Percentiles rank a stretch among this genome's conserved stretches.
phyloP scores from a whole-genome alignment of 2,888 invertebrate species.

The Caenorhabditis becei region DNA sequence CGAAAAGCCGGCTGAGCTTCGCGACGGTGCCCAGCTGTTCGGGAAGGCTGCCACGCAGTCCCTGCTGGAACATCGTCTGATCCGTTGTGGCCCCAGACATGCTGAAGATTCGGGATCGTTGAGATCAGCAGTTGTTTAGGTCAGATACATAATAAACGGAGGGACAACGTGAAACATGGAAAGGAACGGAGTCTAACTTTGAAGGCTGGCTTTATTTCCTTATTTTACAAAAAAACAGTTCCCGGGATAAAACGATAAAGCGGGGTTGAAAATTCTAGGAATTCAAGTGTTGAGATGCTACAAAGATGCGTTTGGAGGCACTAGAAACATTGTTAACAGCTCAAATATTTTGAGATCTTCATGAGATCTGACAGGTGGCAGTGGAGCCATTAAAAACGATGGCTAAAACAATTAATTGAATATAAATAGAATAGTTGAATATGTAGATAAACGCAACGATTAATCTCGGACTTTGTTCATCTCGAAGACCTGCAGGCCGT shows the following conservation, averaged over 20 bases:
- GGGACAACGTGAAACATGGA: background rate
- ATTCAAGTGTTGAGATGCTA: background rate
- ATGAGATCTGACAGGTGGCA: background rate
- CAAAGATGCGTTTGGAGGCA: conserved; percentile 1
- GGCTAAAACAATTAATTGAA: background rate
- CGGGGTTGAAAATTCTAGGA: background rate
- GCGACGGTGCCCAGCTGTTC: conserved; percentile 98
- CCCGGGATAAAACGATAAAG: background rate
- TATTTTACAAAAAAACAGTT: background rate
- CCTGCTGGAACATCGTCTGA: conserved; percentile 24
- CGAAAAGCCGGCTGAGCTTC: conserved; percentile 93
- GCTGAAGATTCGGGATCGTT: background rate
- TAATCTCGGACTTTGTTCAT: conserved; percentile 66
- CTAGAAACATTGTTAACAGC: conserved; percentile 7
- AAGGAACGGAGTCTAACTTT: background rate
- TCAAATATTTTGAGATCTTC: conserved; percentile 11
- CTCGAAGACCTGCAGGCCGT: conserved; percentile 68
- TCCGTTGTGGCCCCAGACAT: conserved; percentile 33
- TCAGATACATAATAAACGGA: background rate
- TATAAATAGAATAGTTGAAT: background rate
- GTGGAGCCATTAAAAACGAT: background rate
- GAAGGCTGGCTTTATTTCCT: background rate
- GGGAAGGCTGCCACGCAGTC: conserved; percentile 81
- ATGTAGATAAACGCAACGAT: too few species aligned
- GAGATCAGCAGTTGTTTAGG: too few species aligned